Percentiles rank a stretch among this genome's conserved stretches.
Conservation (phyloP, 2,797 vertebrate species). For the Micromesistius poutassou region DNA sequence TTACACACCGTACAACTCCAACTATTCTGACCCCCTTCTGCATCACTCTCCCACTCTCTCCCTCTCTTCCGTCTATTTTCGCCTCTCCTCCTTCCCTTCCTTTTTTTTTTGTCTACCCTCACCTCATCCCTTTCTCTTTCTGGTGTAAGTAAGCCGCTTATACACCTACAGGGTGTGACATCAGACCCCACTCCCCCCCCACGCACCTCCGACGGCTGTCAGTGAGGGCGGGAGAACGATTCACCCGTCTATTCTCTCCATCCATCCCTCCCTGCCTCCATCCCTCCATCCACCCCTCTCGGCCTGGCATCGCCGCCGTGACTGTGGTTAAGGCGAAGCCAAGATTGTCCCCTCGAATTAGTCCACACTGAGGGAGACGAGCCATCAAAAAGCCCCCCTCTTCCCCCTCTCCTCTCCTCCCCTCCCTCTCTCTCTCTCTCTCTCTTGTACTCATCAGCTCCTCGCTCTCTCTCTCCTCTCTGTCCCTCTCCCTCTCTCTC, state of each 20-base stretch:
- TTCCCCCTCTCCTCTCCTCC: background rate
- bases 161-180: constrained; percentile 79
- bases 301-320: constrained; percentile 55
- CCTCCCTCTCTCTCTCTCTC: constrained; percentile 27
- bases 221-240: constrained; percentile 59
- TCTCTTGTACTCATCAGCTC: constrained; percentile 39
- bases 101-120: constrained; percentile 54
- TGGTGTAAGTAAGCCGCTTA: constrained; percentile 77
- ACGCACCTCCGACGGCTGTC: constrained; percentile 57
- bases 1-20: constrained; percentile 61
- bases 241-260: constrained; percentile 68
- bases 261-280: too few relatives aligned
- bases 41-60: constrained; percentile 53
- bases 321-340: constrained; percentile 67
- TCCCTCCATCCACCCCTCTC: constrained; percentile 56
- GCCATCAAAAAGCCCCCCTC: constrained; percentile 49
- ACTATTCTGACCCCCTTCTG: constrained; percentile 64
- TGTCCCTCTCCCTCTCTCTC: constrained; percentile 35
- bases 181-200: constrained; percentile 60
- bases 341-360: constrained; percentile 77
- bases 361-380: constrained; percentile 68
- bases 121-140: constrained; percentile 65
- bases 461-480: constrained; percentile 16
- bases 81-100: constrained; percentile 30
- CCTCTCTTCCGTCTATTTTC: constrained; percentile 32